Conservation (phyloP, 2,888 invertebrate species). For the Eretmocerus hayati region DNA sequence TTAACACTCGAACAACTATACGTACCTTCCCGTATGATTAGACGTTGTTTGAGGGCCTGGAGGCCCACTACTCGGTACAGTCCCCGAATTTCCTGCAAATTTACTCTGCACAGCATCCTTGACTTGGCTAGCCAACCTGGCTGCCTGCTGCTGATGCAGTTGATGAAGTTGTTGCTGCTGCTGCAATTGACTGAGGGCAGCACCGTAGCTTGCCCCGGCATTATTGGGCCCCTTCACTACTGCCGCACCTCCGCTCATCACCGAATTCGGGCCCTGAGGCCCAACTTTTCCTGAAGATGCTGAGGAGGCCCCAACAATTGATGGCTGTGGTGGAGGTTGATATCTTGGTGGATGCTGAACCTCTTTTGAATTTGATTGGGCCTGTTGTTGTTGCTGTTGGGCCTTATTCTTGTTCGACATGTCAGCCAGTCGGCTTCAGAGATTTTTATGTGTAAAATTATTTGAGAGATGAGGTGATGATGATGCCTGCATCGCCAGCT, state of each 20-base stretch:
- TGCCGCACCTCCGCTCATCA: conserved; percentile 27
- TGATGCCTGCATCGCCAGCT: no score
- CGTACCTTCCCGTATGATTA: no score
- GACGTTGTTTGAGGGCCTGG: no score
- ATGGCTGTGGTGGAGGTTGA: conserved; percentile 63
- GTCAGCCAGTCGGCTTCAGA: no score
- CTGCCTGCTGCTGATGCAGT: conserved; percentile 41
- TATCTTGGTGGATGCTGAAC: conserved; percentile 60
- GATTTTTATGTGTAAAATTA: no score
- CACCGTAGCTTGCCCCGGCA: conserved; percentile 27
- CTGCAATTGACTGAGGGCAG: conserved; percentile 28
- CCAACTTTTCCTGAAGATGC: no score
- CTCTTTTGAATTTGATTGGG: conserved; percentile 29
- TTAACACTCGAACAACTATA: no score
- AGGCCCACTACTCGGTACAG: no score
- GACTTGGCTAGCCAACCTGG: conserved; percentile 22
- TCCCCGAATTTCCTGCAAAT: conserved; percentile 19
- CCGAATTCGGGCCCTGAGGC: no score
- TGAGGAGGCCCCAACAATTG: no score
- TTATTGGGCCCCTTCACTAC: no score
- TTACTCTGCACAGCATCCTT: conserved; percentile 23
- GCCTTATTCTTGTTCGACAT: conserved; percentile 46
- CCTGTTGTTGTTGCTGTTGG: conserved; percentile 30
- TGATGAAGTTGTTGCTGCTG: conserved; percentile 40
- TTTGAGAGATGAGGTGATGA: no score